phyloP scores from a whole-genome alignment of 2,113 vertebrate species.

The Callithrix jacchus region DNA sequence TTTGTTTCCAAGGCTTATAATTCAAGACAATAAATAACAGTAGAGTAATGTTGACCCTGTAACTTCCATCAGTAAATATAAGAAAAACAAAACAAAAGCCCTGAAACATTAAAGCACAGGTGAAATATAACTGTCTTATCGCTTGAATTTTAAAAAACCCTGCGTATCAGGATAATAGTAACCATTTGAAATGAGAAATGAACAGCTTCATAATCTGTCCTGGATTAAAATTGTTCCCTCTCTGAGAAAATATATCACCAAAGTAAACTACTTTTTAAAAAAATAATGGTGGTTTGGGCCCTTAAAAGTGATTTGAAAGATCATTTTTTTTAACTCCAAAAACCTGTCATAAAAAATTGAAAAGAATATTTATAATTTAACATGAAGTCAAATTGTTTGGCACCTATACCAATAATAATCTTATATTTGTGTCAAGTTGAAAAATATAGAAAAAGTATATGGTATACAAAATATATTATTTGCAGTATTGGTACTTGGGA shows the following conservation, averaged over 20 bases:
- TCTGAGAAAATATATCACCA: neutral
- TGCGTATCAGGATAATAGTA: neutral
- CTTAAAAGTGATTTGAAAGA: constrained; percentile 6
- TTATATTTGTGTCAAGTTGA: neutral
- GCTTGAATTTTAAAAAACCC: neutral
- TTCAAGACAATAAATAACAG: neutral
- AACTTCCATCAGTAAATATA: neutral
- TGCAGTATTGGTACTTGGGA: neutral
- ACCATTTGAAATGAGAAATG: neutral
- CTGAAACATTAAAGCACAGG: neutral
- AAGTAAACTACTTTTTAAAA: neutral
- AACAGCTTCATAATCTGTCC: neutral
- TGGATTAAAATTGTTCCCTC: neutral
- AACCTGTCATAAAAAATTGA: neutral
- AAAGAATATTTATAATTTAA: neutral
- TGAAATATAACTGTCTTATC: neutral
- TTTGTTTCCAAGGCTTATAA: neutral
- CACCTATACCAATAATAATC: neutral
- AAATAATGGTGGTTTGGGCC: neutral
- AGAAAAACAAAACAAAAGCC: constrained; percentile 8
- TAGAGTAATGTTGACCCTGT: neutral
- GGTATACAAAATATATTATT: neutral
- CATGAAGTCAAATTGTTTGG: neutral
- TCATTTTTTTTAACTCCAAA: neutral
- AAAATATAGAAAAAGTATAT: neutral